Conservation (phyloP, 2,113 vertebrate genomes). For the Sclerurus mexicanus region DNA sequence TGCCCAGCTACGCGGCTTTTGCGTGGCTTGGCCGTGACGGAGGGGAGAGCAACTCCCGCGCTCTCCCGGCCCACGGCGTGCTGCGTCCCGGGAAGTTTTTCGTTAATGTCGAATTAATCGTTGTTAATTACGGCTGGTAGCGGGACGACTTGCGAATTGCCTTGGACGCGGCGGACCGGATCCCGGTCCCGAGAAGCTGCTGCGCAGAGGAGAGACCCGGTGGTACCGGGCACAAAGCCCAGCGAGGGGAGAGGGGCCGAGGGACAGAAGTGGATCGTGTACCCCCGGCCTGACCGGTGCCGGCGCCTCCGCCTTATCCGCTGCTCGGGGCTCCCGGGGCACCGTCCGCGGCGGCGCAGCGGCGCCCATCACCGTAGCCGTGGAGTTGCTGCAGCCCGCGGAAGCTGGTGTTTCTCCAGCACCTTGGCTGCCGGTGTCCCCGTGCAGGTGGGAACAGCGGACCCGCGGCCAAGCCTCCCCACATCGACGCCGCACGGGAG, state of each 20-base stretch:
- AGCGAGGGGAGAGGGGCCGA: rapidly evolving
- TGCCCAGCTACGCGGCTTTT: neutral
- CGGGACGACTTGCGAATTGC: neutral
- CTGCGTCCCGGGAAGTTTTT: neutral
- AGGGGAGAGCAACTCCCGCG: too few relatives aligned
- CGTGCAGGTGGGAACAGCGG: neutral
- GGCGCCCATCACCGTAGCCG: neutral
- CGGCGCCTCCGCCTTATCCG: neutral
- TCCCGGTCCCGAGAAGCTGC: neutral
- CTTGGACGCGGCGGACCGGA: neutral
- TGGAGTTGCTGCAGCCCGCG: neutral
- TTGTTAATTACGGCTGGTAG: neutral
- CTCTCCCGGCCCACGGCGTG: neutral
- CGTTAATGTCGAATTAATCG: conserved; percentile 30
- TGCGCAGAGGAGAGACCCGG: neutral
- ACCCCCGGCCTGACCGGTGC: neutral
- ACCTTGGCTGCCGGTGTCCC: neutral
- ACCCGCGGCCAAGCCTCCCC: too few relatives aligned
- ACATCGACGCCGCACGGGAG: neutral
- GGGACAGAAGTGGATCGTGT: neutral
- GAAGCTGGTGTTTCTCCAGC: too few relatives aligned
- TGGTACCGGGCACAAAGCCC: neutral
- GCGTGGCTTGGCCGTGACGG: neutral
- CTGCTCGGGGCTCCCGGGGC: neutral
- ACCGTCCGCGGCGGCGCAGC: too few relatives aligned